phyloP scores from a whole-genome alignment of 1,140 invertebrate genomes.

The Drosophila lowei region DNA sequence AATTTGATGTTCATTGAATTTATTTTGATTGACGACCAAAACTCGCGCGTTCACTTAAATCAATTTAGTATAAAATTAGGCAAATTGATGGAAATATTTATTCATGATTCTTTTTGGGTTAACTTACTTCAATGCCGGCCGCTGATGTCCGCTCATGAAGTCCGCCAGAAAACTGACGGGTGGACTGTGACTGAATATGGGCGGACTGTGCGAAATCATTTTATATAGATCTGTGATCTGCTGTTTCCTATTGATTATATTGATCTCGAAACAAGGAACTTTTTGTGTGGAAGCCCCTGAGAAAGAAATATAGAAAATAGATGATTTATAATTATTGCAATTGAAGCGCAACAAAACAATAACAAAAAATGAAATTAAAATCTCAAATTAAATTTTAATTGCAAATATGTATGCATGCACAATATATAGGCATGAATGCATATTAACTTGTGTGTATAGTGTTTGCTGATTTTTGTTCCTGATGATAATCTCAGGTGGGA shows the following conservation, averaged over 20 bases:
- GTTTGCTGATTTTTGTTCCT: slow-evolving; percentile 5
- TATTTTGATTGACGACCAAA: slow-evolving; percentile 34
- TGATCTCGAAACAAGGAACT: slow-evolving; percentile 68
- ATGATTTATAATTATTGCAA: slow-evolving; percentile 52
- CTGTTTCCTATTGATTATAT: slow-evolving; percentile 24
- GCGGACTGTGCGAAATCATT: slow-evolving; percentile 87
- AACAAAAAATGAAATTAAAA: not conserved
- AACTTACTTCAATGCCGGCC: slow-evolving; percentile 78
- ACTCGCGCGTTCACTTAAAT: slow-evolving; percentile 44
- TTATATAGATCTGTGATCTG: slow-evolving; percentile 62
- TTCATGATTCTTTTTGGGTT: slow-evolving; percentile 11
- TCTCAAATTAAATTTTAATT: slow-evolving; percentile 41
- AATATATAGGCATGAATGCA: no score
- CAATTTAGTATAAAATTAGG: slow-evolving; percentile 51
- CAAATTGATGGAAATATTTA: slow-evolving; percentile 37
- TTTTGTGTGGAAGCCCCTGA: slow-evolving; percentile 57
- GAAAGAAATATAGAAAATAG: slow-evolving; percentile 47
- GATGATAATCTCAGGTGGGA: slow-evolving; percentile 36
- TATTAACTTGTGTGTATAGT: no score
- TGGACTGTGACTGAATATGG: slow-evolving; percentile 87
- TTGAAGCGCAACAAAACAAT: slow-evolving; percentile 30
- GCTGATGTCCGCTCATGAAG: slow-evolving; percentile 83
- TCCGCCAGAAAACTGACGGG: slow-evolving; percentile 86
- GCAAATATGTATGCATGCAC: slow-evolving; percentile 33
- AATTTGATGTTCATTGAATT: slow-evolving; percentile 13